Conservation (phyloP, 2,797 vertebrate species). For the Pseudochirops cupreus region DNA sequence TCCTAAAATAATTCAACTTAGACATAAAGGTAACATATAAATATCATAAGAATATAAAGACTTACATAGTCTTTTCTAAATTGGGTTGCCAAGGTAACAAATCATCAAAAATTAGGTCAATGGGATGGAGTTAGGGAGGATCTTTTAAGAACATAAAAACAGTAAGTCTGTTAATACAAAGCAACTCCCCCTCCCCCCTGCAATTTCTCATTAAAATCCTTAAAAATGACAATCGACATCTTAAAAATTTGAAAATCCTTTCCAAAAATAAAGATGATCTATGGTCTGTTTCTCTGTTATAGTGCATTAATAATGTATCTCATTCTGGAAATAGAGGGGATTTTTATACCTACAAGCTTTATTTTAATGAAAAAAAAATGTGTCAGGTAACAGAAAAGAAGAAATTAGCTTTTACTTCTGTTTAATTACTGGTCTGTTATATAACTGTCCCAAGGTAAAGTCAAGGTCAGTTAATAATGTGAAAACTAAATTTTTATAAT, state of each 20-base stretch:
- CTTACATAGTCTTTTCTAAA: not conserved
- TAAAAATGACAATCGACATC: not conserved
- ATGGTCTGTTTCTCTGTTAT: not conserved
- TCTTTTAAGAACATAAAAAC: not conserved
- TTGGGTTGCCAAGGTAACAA: not conserved
- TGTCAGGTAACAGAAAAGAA: slow-evolving; percentile 53
- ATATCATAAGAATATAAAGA: not conserved
- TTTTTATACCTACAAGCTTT: not conserved
- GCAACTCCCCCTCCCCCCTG: not conserved
- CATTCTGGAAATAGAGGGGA: not conserved
- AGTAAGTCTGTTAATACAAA: not conserved
- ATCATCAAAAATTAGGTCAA: slow-evolving; percentile 22
- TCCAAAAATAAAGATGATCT: not conserved
- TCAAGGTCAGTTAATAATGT: slow-evolving; percentile 57
- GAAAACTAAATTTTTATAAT: slow-evolving; percentile 62
- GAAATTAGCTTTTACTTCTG: slow-evolving; percentile 55
- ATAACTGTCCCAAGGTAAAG: slow-evolving; percentile 70
- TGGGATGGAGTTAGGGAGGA: slow-evolving; percentile 11
- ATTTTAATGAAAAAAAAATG: slow-evolving; percentile 30
- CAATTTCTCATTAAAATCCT: not conserved
- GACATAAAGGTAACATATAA: not conserved
- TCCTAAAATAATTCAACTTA: slow-evolving; percentile 10
- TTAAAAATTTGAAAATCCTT: not conserved
- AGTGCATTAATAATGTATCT: not conserved
- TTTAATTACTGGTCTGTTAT: slow-evolving; percentile 36